These are phyloP conservation scores for Theonella swinhoei DNA, from an alignment of 37 sponge, comb jelly and placozoan species.

Conservation along the genomic window DNA sequence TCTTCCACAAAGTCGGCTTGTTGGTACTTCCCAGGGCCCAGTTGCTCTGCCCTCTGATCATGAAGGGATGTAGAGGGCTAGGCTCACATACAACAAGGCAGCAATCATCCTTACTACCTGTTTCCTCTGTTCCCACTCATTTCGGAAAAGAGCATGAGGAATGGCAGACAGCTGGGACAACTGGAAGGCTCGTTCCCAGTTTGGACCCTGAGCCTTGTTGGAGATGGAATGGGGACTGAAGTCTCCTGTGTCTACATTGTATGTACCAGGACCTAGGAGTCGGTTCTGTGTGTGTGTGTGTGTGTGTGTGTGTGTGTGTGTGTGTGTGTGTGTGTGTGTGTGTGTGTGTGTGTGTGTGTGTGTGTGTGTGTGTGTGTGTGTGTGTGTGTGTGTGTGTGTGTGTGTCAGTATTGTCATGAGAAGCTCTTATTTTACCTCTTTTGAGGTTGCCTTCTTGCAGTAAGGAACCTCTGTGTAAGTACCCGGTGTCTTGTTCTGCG, in stretches of 20 bases:
- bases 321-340: slow-evolving; percentile 1
- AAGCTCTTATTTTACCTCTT: slow-evolving; percentile 56
- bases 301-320: neutral
- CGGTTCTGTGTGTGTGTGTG: slow-evolving; percentile 32
- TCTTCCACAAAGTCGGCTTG: slow-evolving; percentile 72
- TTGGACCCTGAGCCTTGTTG: slow-evolving; percentile 69
- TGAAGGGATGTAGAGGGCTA: neutral
- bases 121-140: slow-evolving; percentile 87
- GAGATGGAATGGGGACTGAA: slow-evolving; percentile 64
- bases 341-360: slow-evolving; percentile 12
- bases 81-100: too few species aligned
- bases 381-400: too few species aligned
- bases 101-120: too few species aligned
- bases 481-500: slow-evolving; percentile 92
- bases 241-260: slow-evolving; percentile 73
- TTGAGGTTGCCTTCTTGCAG: slow-evolving; percentile 85
- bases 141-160: slow-evolving; percentile 84
- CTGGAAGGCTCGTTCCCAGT: slow-evolving; percentile 85
- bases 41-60: slow-evolving; percentile 44
- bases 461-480: slow-evolving; percentile 96
- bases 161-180: slow-evolving; percentile 63
- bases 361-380: neutral
- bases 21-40: slow-evolving; percentile 92
- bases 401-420: too few species aligned
- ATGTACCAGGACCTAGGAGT: slow-evolving; percentile 90